Base-by-base conservation (phyloP, 1,140 invertebrate genomes). In the Coelopa frigida region DNA sequence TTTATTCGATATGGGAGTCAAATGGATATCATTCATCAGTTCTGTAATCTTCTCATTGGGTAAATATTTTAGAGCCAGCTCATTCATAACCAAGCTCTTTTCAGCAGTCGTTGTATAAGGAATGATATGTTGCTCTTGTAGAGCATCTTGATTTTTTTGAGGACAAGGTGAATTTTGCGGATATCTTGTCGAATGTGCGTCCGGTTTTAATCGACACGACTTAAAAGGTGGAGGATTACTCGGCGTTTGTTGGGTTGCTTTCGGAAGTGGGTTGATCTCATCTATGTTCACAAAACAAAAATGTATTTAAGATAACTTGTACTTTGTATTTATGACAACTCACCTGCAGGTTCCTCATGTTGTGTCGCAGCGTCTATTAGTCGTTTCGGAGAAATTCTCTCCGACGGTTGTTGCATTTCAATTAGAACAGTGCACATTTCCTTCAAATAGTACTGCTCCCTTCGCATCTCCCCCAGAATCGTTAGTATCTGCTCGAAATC, bases 11-110 rank as follows among this genome's bases (percentile, higher is more conserved):
- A 40, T 23, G n/a, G 52, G 20, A 2, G 51, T 44, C 12, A 66
- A 27, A 21, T 46, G 51, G 42, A 66, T 27, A 3, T 66, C 62
- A 0, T 62, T 54, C 55, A 66, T 53, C 1, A 66, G 40, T 29
- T 62, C 62, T 10, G 58, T 54, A 5, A 66, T 54, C 20, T 64
- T 58, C 35, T 48, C 48, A 36, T 61, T 63, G 1, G 62, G 59
- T 27, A 66, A 37, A 41, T 66, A 66, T n/a, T 66, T 66, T 0
- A 61, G 40, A 0, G 62, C 62, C 40, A 66, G 40, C 29, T 66
- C 62, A 50, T 66, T 66, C 62, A 66, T 66, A 2, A 61, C 60
- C 43, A 66, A n/a, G 32, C 59, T 66, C 35, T 61, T 59, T 6
- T 66, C 62, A 0, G 59, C 59, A 18, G 42, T 57, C 3, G 58